These are phyloP conservation scores for Phalacrocorax brasilianus DNA, from an alignment of 2,113 vertebrate genomes.

Conservation along the genomic window DNA sequence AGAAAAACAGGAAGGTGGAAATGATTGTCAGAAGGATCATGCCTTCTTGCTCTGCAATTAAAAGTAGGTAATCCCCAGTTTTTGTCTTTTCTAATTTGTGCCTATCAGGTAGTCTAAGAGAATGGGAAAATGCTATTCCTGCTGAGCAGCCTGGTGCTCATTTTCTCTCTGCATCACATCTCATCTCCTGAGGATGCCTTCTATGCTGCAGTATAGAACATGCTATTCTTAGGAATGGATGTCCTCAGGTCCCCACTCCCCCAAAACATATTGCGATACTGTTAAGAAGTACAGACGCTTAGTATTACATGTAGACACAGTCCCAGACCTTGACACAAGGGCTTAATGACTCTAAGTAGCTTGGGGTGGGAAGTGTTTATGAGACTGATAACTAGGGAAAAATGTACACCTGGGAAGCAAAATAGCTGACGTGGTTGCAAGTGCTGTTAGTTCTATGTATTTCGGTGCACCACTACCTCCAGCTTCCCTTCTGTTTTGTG, in stretches of 20 bases:
- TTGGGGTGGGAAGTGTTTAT: background rate
- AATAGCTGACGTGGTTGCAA: background rate
- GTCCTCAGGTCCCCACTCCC: background rate
- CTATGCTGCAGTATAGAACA: background rate
- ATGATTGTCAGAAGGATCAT: background rate
- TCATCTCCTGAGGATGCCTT: background rate
- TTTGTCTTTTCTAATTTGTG: background rate
- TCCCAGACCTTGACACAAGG: background rate
- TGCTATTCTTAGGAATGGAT: background rate
- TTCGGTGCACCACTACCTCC: background rate
- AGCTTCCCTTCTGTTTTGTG: background rate
- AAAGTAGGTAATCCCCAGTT: background rate
- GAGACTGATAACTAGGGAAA: background rate
- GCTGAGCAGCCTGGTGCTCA: background rate
- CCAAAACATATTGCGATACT: background rate
- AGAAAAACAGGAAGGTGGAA: background rate
- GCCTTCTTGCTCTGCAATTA: background rate
- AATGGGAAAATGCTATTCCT: background rate
- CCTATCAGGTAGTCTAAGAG: background rate
- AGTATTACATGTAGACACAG: background rate
- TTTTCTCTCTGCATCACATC: background rate
- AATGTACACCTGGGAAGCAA: background rate
- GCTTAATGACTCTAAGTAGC: background rate
- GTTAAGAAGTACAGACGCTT: background rate
- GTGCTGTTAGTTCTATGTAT: background rate